phyloP scores from a whole-genome alignment of 2,797 vertebrate species.

The Acridotheres tristis region DNA sequence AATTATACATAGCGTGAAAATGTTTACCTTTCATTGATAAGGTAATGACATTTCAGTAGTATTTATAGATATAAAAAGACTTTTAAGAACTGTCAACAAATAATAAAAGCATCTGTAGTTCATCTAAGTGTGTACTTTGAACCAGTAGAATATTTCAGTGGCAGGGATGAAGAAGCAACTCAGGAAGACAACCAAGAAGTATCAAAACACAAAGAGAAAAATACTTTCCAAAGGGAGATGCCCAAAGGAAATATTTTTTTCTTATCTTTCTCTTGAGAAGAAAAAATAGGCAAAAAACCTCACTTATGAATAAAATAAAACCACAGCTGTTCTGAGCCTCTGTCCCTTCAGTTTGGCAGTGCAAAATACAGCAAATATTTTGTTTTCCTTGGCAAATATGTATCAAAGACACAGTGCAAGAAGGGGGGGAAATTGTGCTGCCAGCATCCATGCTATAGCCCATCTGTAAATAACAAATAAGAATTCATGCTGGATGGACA shows the following conservation, averaged over 20 bases:
- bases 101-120: background rate
- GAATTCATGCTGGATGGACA: background rate
- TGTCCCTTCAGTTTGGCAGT: background rate
- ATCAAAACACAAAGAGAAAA: slow-evolving; percentile 48
- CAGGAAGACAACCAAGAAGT: background rate
- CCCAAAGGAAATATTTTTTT: background rate
- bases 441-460: background rate
- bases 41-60: background rate
- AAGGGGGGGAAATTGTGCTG: background rate
- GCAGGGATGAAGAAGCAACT: background rate
- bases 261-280: background rate
- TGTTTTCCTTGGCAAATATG: background rate
- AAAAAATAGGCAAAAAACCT: rapidly evolving
- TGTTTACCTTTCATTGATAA: background rate
- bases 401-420: background rate
- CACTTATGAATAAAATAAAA: background rate
- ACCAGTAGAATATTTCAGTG: background rate
- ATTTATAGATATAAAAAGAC: background rate
- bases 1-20: background rate
- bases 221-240: slow-evolving; percentile 43
- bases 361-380: background rate
- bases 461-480: background rate
- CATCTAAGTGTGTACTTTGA: background rate
- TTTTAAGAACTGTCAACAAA: background rate
- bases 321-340: background rate